Conservation (phyloP, 1,140 invertebrate genomes). For the Pseudobourletiella spinata region DNA sequence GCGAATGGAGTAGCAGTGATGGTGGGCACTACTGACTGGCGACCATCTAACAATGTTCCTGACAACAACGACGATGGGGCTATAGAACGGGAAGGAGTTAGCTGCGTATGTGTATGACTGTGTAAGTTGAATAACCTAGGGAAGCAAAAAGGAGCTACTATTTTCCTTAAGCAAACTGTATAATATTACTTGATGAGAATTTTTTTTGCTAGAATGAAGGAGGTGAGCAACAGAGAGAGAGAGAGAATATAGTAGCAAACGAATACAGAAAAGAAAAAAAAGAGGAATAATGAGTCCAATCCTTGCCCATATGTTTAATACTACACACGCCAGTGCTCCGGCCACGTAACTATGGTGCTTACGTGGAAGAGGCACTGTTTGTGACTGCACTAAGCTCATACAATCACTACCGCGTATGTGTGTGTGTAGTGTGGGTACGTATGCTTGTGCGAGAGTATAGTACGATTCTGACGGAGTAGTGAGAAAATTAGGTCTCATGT, state of each 20-base stretch:
- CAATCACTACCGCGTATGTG: not conserved
- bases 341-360: not conserved
- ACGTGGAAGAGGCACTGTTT: not conserved
- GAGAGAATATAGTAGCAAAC: conserved; percentile 8
- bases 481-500: conserved; percentile 24
- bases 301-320: not conserved
- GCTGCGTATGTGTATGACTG: no score
- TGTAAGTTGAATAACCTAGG: conserved; percentile 24
- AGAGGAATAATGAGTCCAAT: conserved; percentile 1
- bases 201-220: conserved; percentile 9
- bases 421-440: not conserved
- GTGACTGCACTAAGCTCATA: no score
- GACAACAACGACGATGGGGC: no score
- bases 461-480: conserved; percentile 2
- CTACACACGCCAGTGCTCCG: no score
- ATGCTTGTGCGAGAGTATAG: no score
- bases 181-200: conserved; percentile 16
- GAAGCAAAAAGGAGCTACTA: conserved; percentile 5
- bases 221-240: not conserved
- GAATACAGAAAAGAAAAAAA: not conserved
- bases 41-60: no score
- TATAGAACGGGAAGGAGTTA: no score
- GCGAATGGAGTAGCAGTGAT: no score
- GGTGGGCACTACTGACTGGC: no score
- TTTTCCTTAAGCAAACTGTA: conserved; percentile 8